phyloP scores from a whole-genome alignment of 2,113 vertebrate genomes.

The Grammomys dolichurus region DNA sequence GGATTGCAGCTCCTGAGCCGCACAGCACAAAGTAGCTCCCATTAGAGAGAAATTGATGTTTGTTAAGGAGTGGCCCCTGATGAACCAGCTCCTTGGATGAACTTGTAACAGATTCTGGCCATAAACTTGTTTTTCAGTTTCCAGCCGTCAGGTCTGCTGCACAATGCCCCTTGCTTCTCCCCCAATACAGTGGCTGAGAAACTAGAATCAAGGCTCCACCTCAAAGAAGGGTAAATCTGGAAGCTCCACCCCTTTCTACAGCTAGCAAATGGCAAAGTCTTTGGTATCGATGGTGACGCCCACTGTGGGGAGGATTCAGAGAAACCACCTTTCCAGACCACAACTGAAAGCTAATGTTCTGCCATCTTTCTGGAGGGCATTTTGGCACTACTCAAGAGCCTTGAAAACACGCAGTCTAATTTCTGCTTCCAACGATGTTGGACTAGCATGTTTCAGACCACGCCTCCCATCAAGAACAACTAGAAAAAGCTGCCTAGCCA shows the following conservation, averaged over 20 bases:
- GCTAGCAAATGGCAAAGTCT: not conserved
- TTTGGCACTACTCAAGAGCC: not conserved
- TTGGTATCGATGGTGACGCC: not conserved
- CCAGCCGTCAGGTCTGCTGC: not conserved
- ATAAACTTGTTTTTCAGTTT: not conserved
- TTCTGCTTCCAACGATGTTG: not conserved
- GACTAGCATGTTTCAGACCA: constrained; percentile 7
- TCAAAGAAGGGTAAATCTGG: not conserved
- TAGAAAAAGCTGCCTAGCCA: not conserved
- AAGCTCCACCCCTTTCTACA: not conserved
- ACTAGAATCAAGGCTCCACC: not conserved
- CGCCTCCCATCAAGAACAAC: not conserved
- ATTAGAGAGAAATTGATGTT: not conserved
- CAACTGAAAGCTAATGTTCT: not conserved
- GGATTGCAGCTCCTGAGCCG: no score
- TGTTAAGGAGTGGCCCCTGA: not conserved
- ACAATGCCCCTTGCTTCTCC: not conserved
- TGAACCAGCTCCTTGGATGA: not conserved
- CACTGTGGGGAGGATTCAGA: not conserved
- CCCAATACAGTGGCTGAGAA: not conserved
- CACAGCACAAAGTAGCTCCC: not conserved
- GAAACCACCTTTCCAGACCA: not conserved
- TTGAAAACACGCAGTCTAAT: not conserved
- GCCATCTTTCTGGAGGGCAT: not conserved
- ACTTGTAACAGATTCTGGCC: not conserved